A percentile compares a stretch with the other conserved stretches of the same genome.
phyloP scores from a whole-genome alignment of 2,113 vertebrate genomes.

The Nesogale talazaci region DNA sequence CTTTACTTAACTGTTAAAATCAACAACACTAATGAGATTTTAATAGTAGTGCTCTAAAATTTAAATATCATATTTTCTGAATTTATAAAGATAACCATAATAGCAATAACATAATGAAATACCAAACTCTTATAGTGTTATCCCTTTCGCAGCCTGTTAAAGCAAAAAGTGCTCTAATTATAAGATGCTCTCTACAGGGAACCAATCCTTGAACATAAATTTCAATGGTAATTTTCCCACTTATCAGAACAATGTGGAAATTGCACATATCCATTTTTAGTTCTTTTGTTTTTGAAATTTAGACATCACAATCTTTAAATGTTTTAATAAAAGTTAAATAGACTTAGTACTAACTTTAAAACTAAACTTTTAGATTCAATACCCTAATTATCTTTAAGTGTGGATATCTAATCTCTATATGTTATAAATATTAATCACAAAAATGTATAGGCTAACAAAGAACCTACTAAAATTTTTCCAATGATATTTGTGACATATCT shows the following conservation, averaged over 20 bases:
- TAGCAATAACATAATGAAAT: neutral
- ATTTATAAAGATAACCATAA: neutral
- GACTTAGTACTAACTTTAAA: neutral
- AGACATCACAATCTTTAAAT: neutral
- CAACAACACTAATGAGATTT: neutral
- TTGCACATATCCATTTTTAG: constrained; percentile 13
- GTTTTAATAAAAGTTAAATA: constrained; percentile 40
- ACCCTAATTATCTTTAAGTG: neutral
- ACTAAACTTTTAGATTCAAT: constrained; percentile 2
- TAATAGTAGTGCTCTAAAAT: neutral
- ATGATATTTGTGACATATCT: neutral
- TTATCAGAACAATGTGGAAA: constrained; percentile 35
- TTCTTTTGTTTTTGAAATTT: constrained; percentile 31
- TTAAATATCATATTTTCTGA: neutral
- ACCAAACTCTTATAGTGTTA: neutral
- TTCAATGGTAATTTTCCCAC: constrained; percentile 14
- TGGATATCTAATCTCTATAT: neutral
- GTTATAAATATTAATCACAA: neutral
- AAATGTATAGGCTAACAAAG: neutral
- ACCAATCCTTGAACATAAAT: neutral
- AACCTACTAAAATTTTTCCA: neutral
- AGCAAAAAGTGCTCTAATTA: neutral
- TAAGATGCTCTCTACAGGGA: neutral
- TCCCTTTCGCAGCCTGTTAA: neutral
- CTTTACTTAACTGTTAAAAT: constrained; percentile 34